These are phyloP conservation scores for Nephrotoma appendiculata DNA, from an alignment of 2,888 invertebrate species.

Conservation along the genomic window DNA sequence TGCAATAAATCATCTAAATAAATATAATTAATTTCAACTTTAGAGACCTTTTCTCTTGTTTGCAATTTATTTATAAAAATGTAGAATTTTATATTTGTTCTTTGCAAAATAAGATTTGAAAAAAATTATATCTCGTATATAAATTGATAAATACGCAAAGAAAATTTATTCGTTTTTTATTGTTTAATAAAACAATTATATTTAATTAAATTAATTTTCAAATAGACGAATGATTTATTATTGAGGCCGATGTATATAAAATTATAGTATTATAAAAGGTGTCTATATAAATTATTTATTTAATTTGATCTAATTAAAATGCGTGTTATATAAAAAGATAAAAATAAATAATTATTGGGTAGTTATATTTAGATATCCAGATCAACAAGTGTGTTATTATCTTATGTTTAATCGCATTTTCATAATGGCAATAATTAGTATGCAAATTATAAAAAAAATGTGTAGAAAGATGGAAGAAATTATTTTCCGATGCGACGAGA, in stretches of 20 bases:
- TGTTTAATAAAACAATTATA: not conserved
- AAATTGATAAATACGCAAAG: not conserved
- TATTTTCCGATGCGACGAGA: not conserved
- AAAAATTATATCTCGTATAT: not conserved
- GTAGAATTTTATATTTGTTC: not conserved
- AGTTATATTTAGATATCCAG: not conserved
- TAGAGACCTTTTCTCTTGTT: not conserved
- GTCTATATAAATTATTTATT: not conserved
- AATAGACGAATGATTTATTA: not conserved
- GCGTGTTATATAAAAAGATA: not conserved
- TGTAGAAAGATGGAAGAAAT: not conserved
- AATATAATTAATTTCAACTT: not conserved
- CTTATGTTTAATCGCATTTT: not conserved
- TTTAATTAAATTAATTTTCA: not conserved
- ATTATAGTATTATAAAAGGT: not conserved
- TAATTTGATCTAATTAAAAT: not conserved
- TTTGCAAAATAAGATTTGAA: not conserved
- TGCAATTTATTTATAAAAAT: not conserved
- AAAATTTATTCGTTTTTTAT: not conserved
- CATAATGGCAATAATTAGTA: not conserved
- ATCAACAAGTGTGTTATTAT: not conserved
- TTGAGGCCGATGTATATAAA: not conserved
- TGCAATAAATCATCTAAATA: not conserved
- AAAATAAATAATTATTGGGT: not conserved
- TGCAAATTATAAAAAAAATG: not conserved